Evolutionary conservation across 2,113 vertebrate genomes (phyloP).

Genomic region (Vombatus ursinus): DNA sequence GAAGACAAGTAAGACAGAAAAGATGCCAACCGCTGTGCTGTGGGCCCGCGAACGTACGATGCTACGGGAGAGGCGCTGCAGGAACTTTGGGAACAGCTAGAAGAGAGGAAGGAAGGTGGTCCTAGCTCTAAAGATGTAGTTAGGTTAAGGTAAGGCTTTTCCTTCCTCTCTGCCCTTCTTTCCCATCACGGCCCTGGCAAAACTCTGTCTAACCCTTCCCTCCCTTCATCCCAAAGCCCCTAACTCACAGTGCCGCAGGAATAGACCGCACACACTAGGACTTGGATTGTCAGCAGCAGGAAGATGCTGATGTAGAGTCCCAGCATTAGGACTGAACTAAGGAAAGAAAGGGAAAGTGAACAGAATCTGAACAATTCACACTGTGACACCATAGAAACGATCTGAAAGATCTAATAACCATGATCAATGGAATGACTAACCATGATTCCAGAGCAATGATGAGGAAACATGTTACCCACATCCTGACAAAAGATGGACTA

Average conservation of each 20-base stretch:
- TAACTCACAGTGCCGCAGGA: constrained; percentile 91
- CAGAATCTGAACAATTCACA: neutral
- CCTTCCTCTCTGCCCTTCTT: neutral
- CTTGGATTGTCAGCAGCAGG: constrained; percentile 89
- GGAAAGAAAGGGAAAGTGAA: constrained; percentile 25
- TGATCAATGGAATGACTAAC: neutral
- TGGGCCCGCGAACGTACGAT: constrained; percentile 94
- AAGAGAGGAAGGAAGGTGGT: neutral
- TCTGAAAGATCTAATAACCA: neutral
- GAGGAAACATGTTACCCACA: neutral
- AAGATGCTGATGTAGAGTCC: constrained; percentile 92
- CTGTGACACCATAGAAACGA: neutral
- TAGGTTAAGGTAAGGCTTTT: neutral
- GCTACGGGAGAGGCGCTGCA: constrained; percentile 91
- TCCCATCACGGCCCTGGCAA: neutral
- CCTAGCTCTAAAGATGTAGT: neutral
- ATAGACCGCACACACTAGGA: constrained; percentile 94
- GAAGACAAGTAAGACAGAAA: constrained; percentile 93
- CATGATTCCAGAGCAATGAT: neutral
- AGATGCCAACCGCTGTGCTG: constrained; percentile 93
- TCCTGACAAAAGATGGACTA: neutral
- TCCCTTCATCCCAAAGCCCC: neutral
- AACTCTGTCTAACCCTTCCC: no score
- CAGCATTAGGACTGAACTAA: constrained; percentile 92
- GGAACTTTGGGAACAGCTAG: constrained; percentile 90